Evolutionary conservation across 1,140 invertebrate species (phyloP).

Genomic region (Sinonovacula constricta): DNA sequence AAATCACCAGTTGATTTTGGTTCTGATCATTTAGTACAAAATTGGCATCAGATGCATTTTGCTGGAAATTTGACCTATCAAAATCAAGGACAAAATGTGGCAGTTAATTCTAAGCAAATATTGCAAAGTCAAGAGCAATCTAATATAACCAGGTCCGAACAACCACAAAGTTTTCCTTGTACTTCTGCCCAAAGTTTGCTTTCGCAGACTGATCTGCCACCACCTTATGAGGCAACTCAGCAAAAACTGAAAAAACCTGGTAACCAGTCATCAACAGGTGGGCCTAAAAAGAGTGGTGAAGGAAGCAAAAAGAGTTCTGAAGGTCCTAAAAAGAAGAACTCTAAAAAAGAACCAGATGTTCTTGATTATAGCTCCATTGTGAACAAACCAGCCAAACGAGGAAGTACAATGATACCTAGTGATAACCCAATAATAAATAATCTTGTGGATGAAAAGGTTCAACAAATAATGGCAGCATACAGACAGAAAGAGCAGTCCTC

Average conservation of each 20-base stretch:
- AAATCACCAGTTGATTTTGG: constrained; percentile 28
- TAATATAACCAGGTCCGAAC: background rate
- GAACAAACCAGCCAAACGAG: constrained; percentile 10
- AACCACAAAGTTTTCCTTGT: background rate
- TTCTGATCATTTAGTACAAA: background rate
- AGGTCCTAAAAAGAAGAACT: background rate
- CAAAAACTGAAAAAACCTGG: background rate
- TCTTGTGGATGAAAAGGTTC: constrained; percentile 41
- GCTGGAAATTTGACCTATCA: background rate
- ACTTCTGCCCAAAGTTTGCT: background rate
- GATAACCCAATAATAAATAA: constrained; percentile 34
- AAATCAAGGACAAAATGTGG: background rate
- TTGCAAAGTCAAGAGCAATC: background rate
- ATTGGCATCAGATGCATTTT: background rate
- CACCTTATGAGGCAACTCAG: background rate
- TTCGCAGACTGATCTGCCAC: background rate
- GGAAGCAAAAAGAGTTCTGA: background rate
- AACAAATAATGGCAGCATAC: constrained; percentile 43
- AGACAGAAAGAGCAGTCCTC: constrained; percentile 20
- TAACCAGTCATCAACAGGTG: background rate
- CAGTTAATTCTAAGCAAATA: background rate
- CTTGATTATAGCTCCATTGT: background rate
- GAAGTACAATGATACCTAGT: constrained; percentile 21
- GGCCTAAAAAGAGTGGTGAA: constrained; percentile 12
- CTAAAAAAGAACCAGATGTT: background rate